phyloP scores from a whole-genome alignment of 2,113 vertebrate species.

The Ceratotherium simum region DNA sequence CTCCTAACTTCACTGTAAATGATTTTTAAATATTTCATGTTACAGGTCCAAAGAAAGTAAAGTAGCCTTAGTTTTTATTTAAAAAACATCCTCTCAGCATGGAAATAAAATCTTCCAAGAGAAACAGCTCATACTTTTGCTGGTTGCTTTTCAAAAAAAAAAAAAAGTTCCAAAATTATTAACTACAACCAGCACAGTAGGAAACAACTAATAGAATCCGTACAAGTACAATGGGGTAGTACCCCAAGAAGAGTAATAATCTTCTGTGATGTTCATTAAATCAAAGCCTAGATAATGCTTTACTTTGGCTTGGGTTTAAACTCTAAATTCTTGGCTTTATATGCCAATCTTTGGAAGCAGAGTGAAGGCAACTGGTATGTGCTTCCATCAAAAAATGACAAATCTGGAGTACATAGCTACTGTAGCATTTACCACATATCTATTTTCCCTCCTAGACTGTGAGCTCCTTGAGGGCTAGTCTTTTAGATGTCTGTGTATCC shows the following conservation, averaged over 20 bases:
- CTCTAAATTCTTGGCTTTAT: background rate
- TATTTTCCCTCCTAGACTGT: background rate
- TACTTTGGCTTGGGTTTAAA: background rate
- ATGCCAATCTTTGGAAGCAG: background rate
- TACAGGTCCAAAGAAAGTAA: constrained; percentile 50
- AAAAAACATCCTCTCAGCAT: constrained; percentile 77
- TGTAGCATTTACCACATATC: background rate
- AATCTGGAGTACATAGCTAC: background rate
- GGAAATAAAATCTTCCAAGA: constrained; percentile 81
- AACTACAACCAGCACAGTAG: background rate
- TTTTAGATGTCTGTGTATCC: background rate
- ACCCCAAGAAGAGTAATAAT: background rate
- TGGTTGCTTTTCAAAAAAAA: constrained; percentile 79
- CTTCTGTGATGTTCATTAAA: background rate
- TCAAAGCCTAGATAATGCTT: background rate
- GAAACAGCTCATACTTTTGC: constrained; percentile 80
- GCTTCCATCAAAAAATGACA: background rate
- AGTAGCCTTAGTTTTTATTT: constrained; percentile 3
- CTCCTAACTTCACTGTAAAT: constrained; percentile 34
- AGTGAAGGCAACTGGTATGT: background rate
- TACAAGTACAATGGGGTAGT: background rate
- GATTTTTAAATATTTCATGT: constrained; percentile 47
- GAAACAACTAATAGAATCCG: background rate
- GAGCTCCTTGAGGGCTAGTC: background rate
- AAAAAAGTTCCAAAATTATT: constrained; percentile 40